Conservation (phyloP, 2,888 invertebrate species). For the Drosophila rellima region DNA sequence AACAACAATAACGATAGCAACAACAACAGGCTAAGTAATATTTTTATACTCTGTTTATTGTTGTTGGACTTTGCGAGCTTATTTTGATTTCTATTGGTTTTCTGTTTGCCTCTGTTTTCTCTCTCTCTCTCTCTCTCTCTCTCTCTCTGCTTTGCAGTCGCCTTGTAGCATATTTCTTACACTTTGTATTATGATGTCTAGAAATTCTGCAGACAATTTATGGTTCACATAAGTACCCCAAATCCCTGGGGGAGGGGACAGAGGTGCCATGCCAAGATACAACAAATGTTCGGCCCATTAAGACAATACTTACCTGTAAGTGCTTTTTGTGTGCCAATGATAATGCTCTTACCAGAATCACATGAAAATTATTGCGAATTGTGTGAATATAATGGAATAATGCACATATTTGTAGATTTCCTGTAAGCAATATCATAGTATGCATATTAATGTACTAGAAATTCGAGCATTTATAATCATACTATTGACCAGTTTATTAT, state of each 20-base stretch:
- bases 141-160: slow-evolving; percentile 48
- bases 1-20: not conserved
- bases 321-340: slow-evolving; percentile 35
- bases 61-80: slow-evolving; percentile 45
- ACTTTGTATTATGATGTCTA: slow-evolving; percentile 78
- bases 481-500: not conserved
- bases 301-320: slow-evolving; percentile 53
- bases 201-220: slow-evolving; percentile 72
- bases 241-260: not conserved
- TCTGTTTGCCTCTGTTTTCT: slow-evolving; percentile 24
- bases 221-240: slow-evolving; percentile 45
- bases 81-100: slow-evolving; percentile 68
- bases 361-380: slow-evolving; percentile 4
- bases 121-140: slow-evolving; percentile 22
- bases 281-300: slow-evolving; percentile 55
- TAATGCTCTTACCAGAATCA: slow-evolving; percentile 19
- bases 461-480: not conserved
- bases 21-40: slow-evolving; percentile 13
- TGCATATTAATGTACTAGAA: not conserved
- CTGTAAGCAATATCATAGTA: not conserved
- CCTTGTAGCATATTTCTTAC: slow-evolving; percentile 71
- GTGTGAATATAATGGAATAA: not conserved
- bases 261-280: not conserved
- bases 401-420: not conserved
- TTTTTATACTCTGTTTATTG: slow-evolving; percentile 13